Percentiles rank a stretch among this genome's conserved stretches.
These are phyloP conservation scores for Brevimyrus niger DNA, from an alignment of 2,113 vertebrate species.

Conservation along the genomic window DNA sequence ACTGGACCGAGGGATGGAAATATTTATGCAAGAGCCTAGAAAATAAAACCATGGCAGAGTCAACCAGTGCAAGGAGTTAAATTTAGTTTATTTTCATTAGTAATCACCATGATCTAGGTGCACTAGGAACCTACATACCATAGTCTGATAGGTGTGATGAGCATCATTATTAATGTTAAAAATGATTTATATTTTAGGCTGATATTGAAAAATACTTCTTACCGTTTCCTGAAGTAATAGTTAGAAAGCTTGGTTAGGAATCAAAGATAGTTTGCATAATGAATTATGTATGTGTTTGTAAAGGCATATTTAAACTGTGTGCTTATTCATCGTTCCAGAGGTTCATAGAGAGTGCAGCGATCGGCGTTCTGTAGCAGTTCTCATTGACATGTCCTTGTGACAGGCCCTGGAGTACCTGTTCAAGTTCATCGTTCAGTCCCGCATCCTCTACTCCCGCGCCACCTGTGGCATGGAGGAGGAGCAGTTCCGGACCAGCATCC, in stretches of 20 bases:
- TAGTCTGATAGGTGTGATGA: neutral
- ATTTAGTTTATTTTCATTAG: neutral
- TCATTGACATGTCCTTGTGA: conserved; percentile 16
- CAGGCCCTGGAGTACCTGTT: conserved; percentile 97
- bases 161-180: neutral
- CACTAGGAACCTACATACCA: neutral
- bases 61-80: neutral
- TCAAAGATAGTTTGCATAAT: neutral
- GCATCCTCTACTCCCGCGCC: conserved; percentile 90
- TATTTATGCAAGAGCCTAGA: neutral
- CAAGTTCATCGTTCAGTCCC: conserved; percentile 96
- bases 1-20: neutral
- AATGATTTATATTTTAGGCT: neutral
- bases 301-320: neutral
- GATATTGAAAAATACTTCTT: neutral
- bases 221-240: conserved; percentile 14
- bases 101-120: neutral
- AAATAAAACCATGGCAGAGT: neutral
- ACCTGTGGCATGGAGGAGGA: conserved; percentile 97
- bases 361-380: neutral
- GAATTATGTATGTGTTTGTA: neutral
- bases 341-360: neutral
- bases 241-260: neutral
- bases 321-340: neutral
- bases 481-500: conserved; percentile 85